phyloP scores from a whole-genome alignment of 2,888 invertebrate species.

The Xestobium rufovillosum region DNA sequence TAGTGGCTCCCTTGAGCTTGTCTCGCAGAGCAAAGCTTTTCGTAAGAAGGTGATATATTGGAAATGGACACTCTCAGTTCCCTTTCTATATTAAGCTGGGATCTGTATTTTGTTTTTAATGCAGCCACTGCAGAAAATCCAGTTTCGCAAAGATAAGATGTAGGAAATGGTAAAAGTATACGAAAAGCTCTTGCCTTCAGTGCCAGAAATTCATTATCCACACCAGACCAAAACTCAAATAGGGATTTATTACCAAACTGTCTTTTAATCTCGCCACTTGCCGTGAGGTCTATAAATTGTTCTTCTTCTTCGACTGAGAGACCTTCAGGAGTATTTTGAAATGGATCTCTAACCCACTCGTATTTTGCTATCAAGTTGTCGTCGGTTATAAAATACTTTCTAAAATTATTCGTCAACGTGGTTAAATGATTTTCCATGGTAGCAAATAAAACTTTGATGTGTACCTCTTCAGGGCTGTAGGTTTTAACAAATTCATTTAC shows the following conservation, averaged over 20 bases:
- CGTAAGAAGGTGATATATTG: neutral
- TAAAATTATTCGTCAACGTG: conserved; percentile 12
- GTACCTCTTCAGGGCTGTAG: conserved; percentile 7
- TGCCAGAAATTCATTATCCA: conserved; percentile 5
- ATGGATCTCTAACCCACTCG: conserved; percentile 14
- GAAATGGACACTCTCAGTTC: conserved; percentile 9
- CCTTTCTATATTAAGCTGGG: conserved; percentile 4
- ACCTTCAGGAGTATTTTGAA: conserved; percentile 9
- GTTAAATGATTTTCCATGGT: conserved; percentile 12
- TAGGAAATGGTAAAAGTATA: conserved; percentile 4
- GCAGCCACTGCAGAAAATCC: conserved; percentile 6
- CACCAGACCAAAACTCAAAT: conserved; percentile 6
- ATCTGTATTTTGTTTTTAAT: conserved; percentile 10
- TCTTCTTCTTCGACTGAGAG: conserved; percentile 9
- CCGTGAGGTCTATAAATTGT: conserved; percentile 6
- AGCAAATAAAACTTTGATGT: conserved; percentile 10
- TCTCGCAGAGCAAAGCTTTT: neutral
- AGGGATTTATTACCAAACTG: neutral
- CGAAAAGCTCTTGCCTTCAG: conserved; percentile 6
- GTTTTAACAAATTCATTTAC: conserved; percentile 8
- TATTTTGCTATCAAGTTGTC: conserved; percentile 9
- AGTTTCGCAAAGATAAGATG: conserved; percentile 12
- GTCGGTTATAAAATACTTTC: neutral
- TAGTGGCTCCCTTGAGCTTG: too few relatives aligned
- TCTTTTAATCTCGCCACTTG: neutral